phyloP scores from a whole-genome alignment of 1,140 invertebrate species.

The Drosophila melanica region DNA sequence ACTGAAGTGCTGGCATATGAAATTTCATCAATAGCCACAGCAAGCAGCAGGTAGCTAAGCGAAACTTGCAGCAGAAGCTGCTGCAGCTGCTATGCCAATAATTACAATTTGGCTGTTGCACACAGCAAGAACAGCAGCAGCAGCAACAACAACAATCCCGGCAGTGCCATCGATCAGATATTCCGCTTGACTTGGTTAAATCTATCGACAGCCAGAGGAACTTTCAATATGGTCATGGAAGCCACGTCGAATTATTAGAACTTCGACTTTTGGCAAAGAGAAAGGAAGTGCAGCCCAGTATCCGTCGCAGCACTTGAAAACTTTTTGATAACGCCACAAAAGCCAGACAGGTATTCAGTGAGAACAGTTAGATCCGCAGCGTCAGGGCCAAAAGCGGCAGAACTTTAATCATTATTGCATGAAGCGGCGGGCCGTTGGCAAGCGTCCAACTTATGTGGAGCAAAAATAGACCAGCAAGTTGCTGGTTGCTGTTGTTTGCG shows the following conservation, averaged over 20 bases:
- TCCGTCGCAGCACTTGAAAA: constrained; percentile 75
- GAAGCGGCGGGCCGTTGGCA: constrained; percentile 25
- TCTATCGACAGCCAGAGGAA: constrained; percentile 54
- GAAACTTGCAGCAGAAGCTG: constrained; percentile 29
- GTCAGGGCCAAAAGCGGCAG: constrained; percentile 45
- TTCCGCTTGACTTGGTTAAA: constrained; percentile 58
- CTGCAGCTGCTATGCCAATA: constrained; percentile 20
- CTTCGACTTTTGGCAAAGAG: constrained; percentile 39
- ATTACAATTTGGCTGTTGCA: constrained; percentile 28
- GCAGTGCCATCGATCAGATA: constrained; percentile 57
- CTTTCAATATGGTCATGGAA: constrained; percentile 63
- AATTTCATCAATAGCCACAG: constrained; percentile 67
- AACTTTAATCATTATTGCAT: constrained; percentile 73
- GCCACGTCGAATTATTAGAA: constrained; percentile 64
- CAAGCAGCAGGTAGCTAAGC: constrained; percentile 26
- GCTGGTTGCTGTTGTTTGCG: constrained; percentile 1
- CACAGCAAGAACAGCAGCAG: constrained; percentile 20
- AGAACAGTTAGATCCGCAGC: neutral
- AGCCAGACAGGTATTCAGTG: constrained; percentile 9
- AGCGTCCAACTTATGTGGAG: constrained; percentile 18
- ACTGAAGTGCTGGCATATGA: constrained; percentile 64
- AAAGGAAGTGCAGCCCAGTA: constrained; percentile 6
- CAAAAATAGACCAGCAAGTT: constrained; percentile 5
- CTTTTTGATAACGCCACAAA: constrained; percentile 70
- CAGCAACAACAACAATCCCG: constrained; percentile 24